Percentiles rank a stretch among this genome's conserved stretches.
Conservation (phyloP, 2,888 invertebrate species). For the Meghimatium bilineatum region DNA sequence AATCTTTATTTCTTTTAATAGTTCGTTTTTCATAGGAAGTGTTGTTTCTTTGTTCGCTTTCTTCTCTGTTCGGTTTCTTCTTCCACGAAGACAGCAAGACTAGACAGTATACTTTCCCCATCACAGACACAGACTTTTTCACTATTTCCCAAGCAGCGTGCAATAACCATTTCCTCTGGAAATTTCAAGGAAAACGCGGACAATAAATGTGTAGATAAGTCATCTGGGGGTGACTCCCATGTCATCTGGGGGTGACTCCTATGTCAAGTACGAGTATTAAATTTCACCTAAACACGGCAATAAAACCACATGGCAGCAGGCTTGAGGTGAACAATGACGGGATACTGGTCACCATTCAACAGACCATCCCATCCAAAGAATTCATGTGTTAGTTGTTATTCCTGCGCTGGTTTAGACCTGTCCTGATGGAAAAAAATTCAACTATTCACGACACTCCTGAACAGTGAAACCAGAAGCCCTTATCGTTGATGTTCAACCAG, state of each 20-base stretch:
- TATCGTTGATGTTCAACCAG: not conserved
- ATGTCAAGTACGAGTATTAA: not conserved
- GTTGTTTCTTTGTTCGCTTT: too few relatives aligned
- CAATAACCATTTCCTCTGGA: too few relatives aligned
- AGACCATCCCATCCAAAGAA: not conserved
- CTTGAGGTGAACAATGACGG: not conserved
- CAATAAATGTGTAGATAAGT: too few relatives aligned
- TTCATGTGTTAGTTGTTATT: conserved; percentile 16
- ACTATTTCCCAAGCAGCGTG: too few relatives aligned
- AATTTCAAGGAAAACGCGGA: too few relatives aligned
- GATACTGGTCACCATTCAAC: not conserved
- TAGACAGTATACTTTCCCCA: too few relatives aligned
- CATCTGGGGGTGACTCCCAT: too few relatives aligned
- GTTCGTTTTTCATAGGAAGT: too few relatives aligned
- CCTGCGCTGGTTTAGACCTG: not conserved
- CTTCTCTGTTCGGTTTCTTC: too few relatives aligned
- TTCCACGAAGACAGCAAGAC: too few relatives aligned
- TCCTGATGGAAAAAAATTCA: not conserved
- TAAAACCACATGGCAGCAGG: not conserved
- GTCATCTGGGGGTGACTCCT: not conserved
- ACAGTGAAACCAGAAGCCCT: not conserved
- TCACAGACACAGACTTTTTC: too few relatives aligned
- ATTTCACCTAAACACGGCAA: not conserved
- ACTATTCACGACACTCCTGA: not conserved
- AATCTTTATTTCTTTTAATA: too few relatives aligned